Percentiles rank a stretch among this genome's conserved stretches.
These are phyloP conservation scores for Drosophila yakuba DNA, from an alignment of 1,140 invertebrate species.

Conservation along the genomic window DNA sequence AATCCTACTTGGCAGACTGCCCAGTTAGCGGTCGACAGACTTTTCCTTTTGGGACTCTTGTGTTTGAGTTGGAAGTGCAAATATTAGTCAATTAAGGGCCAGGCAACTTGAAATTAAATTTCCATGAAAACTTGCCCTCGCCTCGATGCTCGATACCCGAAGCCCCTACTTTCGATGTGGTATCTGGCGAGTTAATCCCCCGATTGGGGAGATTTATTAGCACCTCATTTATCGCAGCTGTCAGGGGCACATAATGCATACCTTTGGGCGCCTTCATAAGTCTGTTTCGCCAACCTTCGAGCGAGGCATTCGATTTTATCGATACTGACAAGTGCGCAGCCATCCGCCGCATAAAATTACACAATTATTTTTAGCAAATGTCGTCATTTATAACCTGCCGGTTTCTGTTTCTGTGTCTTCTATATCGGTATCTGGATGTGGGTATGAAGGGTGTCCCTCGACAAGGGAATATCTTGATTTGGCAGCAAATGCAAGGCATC, in stretches of 20 bases:
- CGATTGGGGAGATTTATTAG: constrained; percentile 62
- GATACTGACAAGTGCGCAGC: constrained; percentile 63
- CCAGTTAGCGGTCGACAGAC: constrained; percentile 18
- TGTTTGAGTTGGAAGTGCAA: constrained; percentile 38
- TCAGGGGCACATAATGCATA: constrained; percentile 47
- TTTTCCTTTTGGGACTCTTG: constrained; percentile 1
- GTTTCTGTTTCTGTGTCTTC: constrained; percentile 1
- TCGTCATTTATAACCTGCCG: constrained; percentile 58
- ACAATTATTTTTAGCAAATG: constrained; percentile 70
- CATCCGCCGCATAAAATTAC: constrained; percentile 59
- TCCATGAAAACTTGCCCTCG: constrained; percentile 14
- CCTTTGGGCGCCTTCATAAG: constrained; percentile 53
- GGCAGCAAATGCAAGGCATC: constrained; percentile 10
- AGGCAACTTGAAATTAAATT: constrained; percentile 45
- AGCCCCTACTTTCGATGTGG: background rate
- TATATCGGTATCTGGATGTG: constrained; percentile 13
- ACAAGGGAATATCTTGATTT: constrained; percentile 6
- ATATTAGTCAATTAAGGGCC: constrained; percentile 44
- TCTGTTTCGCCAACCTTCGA: constrained; percentile 15
- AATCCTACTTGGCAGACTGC: background rate
- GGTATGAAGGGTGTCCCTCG: constrained; percentile 22
- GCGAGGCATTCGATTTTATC: constrained; percentile 39
- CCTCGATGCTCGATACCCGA: constrained; percentile 1
- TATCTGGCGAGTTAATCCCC: constrained; percentile 2
- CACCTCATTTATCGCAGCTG: constrained; percentile 63